Evolutionary conservation across 2,113 vertebrate genomes (phyloP), one percentile per base, ranked within the genome.

Genomic region (Vidua macroura): DNA sequence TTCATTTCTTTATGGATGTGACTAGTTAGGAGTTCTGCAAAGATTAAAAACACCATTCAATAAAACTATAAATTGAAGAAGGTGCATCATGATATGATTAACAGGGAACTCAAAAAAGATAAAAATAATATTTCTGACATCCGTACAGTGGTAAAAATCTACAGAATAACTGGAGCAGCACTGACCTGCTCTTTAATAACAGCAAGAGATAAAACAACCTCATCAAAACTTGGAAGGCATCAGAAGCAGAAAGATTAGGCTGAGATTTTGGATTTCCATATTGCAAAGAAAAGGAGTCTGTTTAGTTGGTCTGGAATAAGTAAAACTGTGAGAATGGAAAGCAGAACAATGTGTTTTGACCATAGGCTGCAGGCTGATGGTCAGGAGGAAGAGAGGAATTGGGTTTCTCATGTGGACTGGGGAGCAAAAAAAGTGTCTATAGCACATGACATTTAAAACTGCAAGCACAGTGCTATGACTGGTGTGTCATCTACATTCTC

Each of bases 41-140:
- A 97, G 92, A 97, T 96, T 96, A 96, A 96, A 95, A 92, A 37
- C 35, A 39, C 73, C 67, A 94, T 93, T 94, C 92, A 93, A 78
- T 93, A 97, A 97, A 97, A 95, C 69, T 92, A 90, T 53, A 46
- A 73, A 56, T 91, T 93, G 66, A 70, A 79, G 96, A 95, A 96
- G 75, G 68, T 59, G 92, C 77, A 96, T 96, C 68, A 52, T 72
- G 79, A 91, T 97, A 96, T 94, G 88, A 96, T 96, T 97, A 96
- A 93, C 91, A 94, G 79, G n/a, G 43, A 58, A 93, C 94, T 96
- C 93, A 91, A 95, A 91, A 72, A 95, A 95, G 73, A 86, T 90
- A 94, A 86, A 97, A 97, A 96, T 86, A 92, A 93, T 93, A 96
- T 95, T 96, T 52, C 52, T 93, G 85, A 94, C 78, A 96, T 96